phyloP scores from a whole-genome alignment of 2,113 vertebrate species.

The Prinia subflava region DNA sequence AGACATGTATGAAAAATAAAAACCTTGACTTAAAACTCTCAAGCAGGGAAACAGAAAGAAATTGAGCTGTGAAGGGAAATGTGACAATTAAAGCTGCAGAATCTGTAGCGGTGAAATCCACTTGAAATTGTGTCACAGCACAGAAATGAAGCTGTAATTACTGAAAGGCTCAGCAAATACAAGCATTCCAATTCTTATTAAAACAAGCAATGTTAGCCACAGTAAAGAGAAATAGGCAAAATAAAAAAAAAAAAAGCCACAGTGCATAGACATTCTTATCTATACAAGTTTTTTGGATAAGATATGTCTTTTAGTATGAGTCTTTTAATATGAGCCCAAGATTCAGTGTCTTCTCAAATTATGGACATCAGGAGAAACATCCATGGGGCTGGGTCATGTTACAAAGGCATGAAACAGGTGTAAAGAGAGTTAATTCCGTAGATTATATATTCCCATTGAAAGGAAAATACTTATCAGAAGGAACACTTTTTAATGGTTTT shows the following conservation, averaged over 20 bases:
- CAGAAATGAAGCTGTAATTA: background rate
- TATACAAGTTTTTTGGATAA: background rate
- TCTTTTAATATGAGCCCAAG: background rate
- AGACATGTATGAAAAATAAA: background rate
- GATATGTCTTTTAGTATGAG: background rate
- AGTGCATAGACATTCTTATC: background rate
- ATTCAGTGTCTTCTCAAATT: background rate
- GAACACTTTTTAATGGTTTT: background rate
- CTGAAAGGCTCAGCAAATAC: background rate
- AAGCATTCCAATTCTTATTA: background rate
- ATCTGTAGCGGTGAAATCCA: background rate
- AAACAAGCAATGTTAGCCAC: background rate
- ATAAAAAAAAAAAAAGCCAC: too few relatives aligned
- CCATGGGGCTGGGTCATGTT: background rate
- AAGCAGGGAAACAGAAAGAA: background rate
- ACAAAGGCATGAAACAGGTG: background rate
- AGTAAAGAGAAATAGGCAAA: background rate
- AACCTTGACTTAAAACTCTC: background rate
- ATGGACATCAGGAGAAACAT: background rate
- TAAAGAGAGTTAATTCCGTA: background rate
- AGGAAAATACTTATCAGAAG: background rate
- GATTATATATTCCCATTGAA: background rate
- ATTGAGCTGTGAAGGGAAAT: background rate
- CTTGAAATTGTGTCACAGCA: background rate
- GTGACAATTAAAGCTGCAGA: background rate